Conservation (phyloP, 92 coral and sea anemone species). For the Montipora capitata region DNA sequence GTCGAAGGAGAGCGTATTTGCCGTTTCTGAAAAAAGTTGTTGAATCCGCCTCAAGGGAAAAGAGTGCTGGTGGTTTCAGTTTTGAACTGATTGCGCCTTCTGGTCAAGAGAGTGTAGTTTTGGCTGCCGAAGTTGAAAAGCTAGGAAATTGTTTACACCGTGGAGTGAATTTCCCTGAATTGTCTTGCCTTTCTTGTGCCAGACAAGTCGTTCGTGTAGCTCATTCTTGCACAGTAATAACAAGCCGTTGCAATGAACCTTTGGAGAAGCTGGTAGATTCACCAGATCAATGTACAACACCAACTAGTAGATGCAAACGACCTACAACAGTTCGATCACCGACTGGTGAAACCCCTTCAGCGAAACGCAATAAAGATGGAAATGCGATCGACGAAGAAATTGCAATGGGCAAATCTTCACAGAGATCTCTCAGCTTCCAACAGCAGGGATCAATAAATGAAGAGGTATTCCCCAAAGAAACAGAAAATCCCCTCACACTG, state of each 20-base stretch:
- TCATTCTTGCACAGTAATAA: not conserved
- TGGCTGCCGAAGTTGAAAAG: slow-evolving; percentile 8
- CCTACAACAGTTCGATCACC: not conserved
- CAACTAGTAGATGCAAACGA: slow-evolving; percentile 4
- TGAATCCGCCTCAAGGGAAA: not conserved
- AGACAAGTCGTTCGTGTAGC: not conserved
- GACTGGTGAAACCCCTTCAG: slow-evolving; percentile 8
- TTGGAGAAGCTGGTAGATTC: too few species aligned
- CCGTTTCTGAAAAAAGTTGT: too few species aligned
- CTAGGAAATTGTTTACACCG: slow-evolving; percentile 3
- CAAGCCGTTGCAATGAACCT: not conserved
- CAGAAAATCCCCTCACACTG: too few species aligned
- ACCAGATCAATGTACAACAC: not conserved
- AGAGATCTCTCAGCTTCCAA: not conserved
- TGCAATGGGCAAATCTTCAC: not conserved
- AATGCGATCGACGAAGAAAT: not conserved
- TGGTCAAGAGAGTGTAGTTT: slow-evolving; percentile 11
- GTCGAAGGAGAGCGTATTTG: too few species aligned
- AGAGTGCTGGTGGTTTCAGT: not conserved
- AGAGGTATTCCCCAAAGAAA: too few species aligned
- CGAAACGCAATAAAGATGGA: not conserved
- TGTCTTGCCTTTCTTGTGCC: too few species aligned
- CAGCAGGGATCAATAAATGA: too few species aligned
- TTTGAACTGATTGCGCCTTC: not conserved
- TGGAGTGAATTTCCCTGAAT: not conserved